Conservation (phyloP, 2,113 vertebrate species). For the Mirounga angustirostris region DNA sequence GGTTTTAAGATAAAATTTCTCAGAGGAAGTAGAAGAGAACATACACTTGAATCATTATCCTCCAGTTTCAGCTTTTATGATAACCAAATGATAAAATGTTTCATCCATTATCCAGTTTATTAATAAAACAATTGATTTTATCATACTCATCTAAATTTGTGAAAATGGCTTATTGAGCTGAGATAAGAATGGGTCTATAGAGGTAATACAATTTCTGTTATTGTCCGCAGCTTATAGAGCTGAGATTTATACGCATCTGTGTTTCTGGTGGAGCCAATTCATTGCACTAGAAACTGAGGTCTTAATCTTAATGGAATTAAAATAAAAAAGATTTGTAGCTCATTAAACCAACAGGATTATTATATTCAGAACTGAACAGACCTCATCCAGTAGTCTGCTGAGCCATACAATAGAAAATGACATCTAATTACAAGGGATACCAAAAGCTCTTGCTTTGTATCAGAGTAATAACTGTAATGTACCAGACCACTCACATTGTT, state of each 20-base stretch:
- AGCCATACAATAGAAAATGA: conserved; percentile 47
- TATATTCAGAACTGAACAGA: conserved; percentile 60
- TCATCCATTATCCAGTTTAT: conserved; percentile 63
- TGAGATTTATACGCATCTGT: conserved; percentile 25
- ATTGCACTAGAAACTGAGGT: conserved; percentile 54
- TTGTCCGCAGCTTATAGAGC: neutral
- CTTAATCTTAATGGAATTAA: conserved; percentile 73
- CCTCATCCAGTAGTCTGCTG: neutral
- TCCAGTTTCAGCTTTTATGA: conserved; percentile 37
- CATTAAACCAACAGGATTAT: conserved; percentile 74
- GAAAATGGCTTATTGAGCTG: conserved; percentile 55
- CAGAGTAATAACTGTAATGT: neutral
- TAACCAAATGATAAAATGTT: conserved; percentile 49
- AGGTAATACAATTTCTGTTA: conserved; percentile 46
- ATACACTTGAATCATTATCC: conserved; percentile 38
- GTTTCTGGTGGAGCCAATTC: conserved; percentile 65
- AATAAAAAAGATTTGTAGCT: conserved; percentile 76
- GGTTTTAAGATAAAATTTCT: conserved; percentile 66
- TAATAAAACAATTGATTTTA: conserved; percentile 66
- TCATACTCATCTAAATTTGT: conserved; percentile 26
- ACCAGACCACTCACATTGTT: neutral
- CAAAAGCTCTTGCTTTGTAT: conserved; percentile 44
- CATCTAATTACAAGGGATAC: conserved; percentile 52
- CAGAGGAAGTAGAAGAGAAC: conserved; percentile 41
- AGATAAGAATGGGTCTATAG: conserved; percentile 14